These are phyloP conservation scores for Dryas iulia DNA, from an alignment of 1,140 invertebrate species.

Conservation along the genomic window DNA sequence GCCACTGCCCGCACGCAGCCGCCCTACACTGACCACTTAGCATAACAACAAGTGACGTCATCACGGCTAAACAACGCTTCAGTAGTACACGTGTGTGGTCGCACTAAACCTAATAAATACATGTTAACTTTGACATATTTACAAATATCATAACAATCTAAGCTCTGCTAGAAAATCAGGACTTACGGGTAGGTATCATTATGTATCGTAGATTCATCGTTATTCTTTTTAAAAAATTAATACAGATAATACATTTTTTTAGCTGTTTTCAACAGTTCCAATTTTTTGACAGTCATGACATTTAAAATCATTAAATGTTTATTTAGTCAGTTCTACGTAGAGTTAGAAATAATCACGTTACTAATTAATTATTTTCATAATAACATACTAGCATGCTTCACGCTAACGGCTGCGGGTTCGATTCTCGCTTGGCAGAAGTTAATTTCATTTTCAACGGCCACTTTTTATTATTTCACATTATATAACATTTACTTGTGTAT, in stretches of 20 bases:
- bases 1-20: neutral
- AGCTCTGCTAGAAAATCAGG: neutral
- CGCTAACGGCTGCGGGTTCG: neutral
- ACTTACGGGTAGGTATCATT: neutral
- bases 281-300: neutral
- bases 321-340: neutral
- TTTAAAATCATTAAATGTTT: neutral
- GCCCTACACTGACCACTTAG: neutral
- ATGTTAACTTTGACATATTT: neutral
- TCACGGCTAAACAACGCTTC: constrained; percentile 7
- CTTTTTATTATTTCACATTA: neutral
- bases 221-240: neutral
- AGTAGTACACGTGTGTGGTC: constrained; percentile 17
- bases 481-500: constrained; percentile 7
- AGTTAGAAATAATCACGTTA: neutral
- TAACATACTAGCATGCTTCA: neutral
- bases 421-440: neutral
- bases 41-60: neutral
- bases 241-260: neutral
- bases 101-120: neutral
- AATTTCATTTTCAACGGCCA: neutral
- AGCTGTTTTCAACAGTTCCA: neutral
- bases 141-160: neutral
- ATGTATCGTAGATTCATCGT: neutral
- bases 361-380: neutral